Conservation (phyloP, 2,797 vertebrate species). For the Brachymystax lenok region DNA sequence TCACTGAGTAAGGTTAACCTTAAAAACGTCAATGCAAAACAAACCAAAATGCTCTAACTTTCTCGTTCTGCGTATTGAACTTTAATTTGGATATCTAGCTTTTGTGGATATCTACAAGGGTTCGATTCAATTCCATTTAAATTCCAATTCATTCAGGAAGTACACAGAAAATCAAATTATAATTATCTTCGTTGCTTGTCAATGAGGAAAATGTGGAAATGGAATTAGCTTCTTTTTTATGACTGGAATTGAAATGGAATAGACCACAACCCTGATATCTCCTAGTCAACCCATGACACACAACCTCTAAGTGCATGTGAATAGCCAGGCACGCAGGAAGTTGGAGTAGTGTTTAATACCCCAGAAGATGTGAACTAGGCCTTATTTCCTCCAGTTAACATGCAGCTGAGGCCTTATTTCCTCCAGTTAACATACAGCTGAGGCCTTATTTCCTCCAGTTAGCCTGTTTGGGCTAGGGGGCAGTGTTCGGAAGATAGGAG, state of each 20-base stretch:
- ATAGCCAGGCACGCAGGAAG: neutral
- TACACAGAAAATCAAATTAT: neutral
- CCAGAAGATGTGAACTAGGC: neutral
- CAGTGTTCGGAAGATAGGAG: too few relatives aligned
- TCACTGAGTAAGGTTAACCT: neutral
- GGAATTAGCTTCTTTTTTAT: neutral
- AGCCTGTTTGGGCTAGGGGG: too few relatives aligned
- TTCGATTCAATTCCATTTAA: too few relatives aligned
- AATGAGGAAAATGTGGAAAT: too few relatives aligned
- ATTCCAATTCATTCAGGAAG: too few relatives aligned
- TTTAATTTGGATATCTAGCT: neutral
- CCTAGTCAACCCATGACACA: too few relatives aligned
- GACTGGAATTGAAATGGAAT: neutral
- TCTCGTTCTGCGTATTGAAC: neutral
- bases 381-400: neutral
- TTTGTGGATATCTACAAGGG: too few relatives aligned
- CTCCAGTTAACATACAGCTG: neutral
- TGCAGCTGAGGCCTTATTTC: too few relatives aligned
- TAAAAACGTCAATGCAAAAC: neutral
- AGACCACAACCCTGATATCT: too few relatives aligned
- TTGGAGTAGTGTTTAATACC: neutral
- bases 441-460: too few relatives aligned
- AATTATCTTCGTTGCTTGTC: neutral
- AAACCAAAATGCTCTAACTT: neutral
- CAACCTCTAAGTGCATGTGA: neutral